Conservation (phyloP, 2,797 vertebrate genomes). For the Phataginus tricuspis region DNA sequence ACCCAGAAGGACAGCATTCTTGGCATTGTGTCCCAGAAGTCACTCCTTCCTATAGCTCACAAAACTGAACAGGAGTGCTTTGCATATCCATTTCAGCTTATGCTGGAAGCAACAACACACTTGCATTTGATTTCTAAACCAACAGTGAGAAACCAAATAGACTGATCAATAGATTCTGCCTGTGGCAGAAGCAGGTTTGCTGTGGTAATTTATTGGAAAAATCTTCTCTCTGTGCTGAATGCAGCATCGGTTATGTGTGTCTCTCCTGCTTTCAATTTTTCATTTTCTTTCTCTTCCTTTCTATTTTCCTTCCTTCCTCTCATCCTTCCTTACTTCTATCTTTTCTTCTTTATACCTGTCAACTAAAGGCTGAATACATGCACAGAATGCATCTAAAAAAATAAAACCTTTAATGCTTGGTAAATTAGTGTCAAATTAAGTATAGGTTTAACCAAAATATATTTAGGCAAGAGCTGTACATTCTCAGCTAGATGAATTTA, state of each 20-base stretch:
- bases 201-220: slow-evolving; percentile 41
- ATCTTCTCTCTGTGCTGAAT: slow-evolving; percentile 2
- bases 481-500: slow-evolving; percentile 44
- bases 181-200: slow-evolving; percentile 55
- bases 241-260: not conserved
- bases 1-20: not conserved
- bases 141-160: slow-evolving; percentile 28
- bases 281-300: not conserved
- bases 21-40: not conserved
- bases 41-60: not conserved
- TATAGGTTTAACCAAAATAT: slow-evolving; percentile 39
- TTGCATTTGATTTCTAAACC: slow-evolving; percentile 52
- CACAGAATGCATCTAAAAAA: not conserved
- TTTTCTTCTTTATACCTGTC: not conserved
- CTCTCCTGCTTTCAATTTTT: not conserved
- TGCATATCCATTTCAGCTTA: slow-evolving; percentile 43
- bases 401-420: slow-evolving; percentile 15
- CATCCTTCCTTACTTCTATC: rapidly evolving
- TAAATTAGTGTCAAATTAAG: slow-evolving; percentile 18
- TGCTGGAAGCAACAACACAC: not conserved
- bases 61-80: not conserved
- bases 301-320: not conserved
- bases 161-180: slow-evolving; percentile 48
- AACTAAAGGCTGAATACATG: slow-evolving; percentile 19
- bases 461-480: not conserved